Evolutionary conservation across 35 echinoderm and acorn worm genomes (phyloP).

Genomic region (Lytechinus pictus): DNA sequence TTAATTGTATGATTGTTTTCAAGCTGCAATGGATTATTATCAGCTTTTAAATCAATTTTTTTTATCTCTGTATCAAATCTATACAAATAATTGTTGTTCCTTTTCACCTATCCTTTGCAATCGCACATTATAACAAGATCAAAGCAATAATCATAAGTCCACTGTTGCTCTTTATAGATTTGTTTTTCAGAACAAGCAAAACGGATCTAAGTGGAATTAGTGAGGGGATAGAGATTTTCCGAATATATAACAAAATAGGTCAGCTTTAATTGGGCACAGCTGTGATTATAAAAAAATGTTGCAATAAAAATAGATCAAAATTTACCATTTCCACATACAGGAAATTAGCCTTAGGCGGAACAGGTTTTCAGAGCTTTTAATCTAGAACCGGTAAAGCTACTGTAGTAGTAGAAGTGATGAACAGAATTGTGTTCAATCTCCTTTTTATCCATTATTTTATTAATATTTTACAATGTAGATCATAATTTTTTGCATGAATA

Average conservation of each 20-base stretch:
- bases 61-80: background rate
- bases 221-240: slow-evolving; percentile 22
- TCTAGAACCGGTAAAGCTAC: slow-evolving; percentile 44
- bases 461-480: background rate
- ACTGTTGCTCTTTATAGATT: background rate
- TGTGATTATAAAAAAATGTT: slow-evolving; percentile 48
- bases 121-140: background rate
- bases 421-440: background rate
- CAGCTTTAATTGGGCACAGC: slow-evolving; percentile 47
- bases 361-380: slow-evolving; percentile 49
- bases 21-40: background rate
- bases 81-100: background rate
- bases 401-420: background rate
- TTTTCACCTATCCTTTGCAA: background rate
- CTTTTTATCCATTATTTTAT: background rate
- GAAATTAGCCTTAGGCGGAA: slow-evolving; percentile 50
- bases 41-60: background rate
- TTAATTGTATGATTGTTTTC: background rate
- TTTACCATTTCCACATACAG: slow-evolving; percentile 58
- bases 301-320: slow-evolving; percentile 55
- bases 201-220: slow-evolving; percentile 22
- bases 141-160: background rate
- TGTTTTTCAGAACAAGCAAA: background rate
- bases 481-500: background rate
- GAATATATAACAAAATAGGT: slow-evolving; percentile 51